phyloP scores from a whole-genome alignment of 2,797 vertebrate genomes.

The Enteromius viviparus region DNA sequence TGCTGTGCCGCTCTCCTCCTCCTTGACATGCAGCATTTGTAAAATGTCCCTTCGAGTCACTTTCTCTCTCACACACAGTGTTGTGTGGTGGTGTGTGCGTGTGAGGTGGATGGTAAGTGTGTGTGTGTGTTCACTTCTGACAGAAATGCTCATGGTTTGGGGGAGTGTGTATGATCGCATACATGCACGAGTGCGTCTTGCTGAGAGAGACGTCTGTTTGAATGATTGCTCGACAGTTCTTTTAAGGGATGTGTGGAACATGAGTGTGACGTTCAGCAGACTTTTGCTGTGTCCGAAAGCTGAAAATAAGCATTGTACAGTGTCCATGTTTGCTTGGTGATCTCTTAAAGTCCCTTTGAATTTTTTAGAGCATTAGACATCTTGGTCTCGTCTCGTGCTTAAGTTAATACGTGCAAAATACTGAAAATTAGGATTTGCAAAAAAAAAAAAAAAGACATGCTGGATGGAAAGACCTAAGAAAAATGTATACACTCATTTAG shows the following conservation, averaged over 20 bases:
- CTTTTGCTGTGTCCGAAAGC: neutral
- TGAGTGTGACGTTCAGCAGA: neutral
- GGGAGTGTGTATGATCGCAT: conserved; percentile 24
- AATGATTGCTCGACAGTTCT: conserved; percentile 16
- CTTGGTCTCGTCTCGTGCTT: neutral
- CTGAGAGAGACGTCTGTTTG: conserved; percentile 30
- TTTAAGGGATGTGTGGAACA: conserved; percentile 3
- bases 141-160: conserved; percentile 22
- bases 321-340: neutral
- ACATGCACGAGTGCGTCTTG: neutral
- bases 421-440: no score
- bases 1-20: conserved; percentile 92
- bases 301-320: neutral
- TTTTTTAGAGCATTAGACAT: conserved; percentile 7
- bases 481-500: neutral
- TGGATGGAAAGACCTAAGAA: neutral
- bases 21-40: conserved; percentile 96
- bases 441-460: neutral
- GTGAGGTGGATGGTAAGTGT: conserved; percentile 30
- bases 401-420: no score
- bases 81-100: conserved; percentile 28
- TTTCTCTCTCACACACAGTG: conserved; percentile 10
- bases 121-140: conserved; percentile 26
- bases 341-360: neutral
- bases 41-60: conserved; percentile 85